Evolutionary conservation across 2,888 invertebrate genomes (phyloP).

Genomic region (Watsonalla cultraria): DNA sequence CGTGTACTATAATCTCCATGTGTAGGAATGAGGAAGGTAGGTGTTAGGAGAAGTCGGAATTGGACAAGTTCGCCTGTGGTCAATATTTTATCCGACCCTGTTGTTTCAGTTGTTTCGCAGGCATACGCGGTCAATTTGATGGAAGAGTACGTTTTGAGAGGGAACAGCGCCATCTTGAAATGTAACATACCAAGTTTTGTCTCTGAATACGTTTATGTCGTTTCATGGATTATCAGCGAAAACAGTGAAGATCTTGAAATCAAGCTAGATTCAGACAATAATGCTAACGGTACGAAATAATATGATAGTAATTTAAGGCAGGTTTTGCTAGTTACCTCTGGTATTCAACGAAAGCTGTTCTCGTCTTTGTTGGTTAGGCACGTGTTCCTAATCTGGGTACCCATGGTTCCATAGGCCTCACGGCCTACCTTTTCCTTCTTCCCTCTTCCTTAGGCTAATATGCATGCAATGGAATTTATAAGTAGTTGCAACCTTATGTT

Average conservation of each 20-base stretch:
- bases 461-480: conserved; percentile 66
- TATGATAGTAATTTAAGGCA: conserved; percentile 9
- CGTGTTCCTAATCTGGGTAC: conserved; percentile 48
- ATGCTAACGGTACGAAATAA: conserved; percentile 52
- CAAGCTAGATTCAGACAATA: conserved; percentile 55
- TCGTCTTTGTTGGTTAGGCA: conserved; percentile 32
- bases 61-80: background rate
- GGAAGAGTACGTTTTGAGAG: conserved; percentile 94
- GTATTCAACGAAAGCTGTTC: conserved; percentile 3
- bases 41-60: background rate
- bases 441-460: conserved; percentile 78
- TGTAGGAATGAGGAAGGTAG: too few relatives aligned
- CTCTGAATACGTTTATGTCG: conserved; percentile 91
- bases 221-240: conserved; percentile 92
- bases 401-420: conserved; percentile 77
- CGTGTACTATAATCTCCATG: background rate
- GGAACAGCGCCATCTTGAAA: conserved; percentile 94
- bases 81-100: conserved; percentile 13
- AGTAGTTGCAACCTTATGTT: conserved; percentile 67
- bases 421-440: conserved; percentile 76
- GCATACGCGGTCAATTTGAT: conserved; percentile 93
- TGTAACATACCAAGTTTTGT: conserved; percentile 97
- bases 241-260: conserved; percentile 72
- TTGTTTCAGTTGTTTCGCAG: conserved; percentile 92
- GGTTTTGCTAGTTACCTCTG: conserved; percentile 13